Evolutionary conservation across 2,113 vertebrate species (phyloP).

Genomic region (Tretioscincus oriximinensis): DNA sequence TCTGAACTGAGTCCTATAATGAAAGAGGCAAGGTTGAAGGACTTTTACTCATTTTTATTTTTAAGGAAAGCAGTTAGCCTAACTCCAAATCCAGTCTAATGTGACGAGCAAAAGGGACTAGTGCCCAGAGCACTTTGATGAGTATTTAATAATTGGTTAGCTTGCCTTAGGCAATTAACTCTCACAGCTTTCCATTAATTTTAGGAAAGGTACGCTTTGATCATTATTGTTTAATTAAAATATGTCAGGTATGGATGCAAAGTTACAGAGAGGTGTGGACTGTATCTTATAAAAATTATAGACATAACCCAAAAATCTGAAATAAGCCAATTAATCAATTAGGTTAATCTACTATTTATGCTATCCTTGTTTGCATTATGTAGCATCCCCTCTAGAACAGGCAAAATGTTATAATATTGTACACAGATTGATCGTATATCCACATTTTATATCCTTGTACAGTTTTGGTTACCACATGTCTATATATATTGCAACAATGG

Average conservation of each 20-base stretch:
- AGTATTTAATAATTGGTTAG: conserved; percentile 57
- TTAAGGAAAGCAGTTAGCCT: conserved; percentile 39
- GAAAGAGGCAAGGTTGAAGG: conserved; percentile 9
- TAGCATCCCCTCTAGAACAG: no score
- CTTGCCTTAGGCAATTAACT: conserved; percentile 39
- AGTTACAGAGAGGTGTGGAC: conserved; percentile 42
- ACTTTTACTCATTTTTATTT: no score
- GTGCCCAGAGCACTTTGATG: conserved; percentile 46
- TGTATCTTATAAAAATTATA: conserved; percentile 26
- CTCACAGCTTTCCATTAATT: conserved; percentile 55
- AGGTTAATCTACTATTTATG: no score
- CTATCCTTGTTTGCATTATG: no score
- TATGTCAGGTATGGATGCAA: conserved; percentile 40
- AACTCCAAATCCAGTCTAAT: conserved; percentile 44
- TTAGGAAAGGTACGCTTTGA: conserved; percentile 40
- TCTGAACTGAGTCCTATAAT: conserved; percentile 19
- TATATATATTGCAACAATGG: no score
- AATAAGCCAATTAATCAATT: no score
- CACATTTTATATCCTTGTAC: no score
- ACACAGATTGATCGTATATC: no score
- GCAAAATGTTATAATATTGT: no score
- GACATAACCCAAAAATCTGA: conserved; percentile 11
- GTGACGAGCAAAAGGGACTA: conserved; percentile 39
- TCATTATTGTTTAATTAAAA: conserved; percentile 53
- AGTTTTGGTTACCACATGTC: no score